Conservation (phyloP, 1,140 invertebrate genomes). For the Rhyzopertha dominica region DNA sequence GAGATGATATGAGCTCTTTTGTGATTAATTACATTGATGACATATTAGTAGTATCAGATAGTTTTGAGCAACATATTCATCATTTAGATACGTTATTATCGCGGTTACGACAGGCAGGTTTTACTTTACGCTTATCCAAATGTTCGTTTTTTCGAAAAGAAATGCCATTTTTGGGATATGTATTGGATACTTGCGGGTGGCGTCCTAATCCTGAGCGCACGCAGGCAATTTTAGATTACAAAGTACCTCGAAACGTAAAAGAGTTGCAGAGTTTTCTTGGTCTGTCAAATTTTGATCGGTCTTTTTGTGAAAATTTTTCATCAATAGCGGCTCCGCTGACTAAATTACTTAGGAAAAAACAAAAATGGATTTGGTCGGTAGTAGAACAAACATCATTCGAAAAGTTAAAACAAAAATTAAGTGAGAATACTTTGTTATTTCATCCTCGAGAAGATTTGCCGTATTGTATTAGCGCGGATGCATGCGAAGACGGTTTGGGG, state of each 20-base stretch:
- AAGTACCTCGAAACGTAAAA: slow-evolving; percentile 3
- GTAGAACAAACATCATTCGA: no score
- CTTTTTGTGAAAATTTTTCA: slow-evolving; percentile 8
- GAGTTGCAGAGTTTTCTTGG: slow-evolving; percentile 3
- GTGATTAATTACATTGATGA: background rate
- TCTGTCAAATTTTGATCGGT: slow-evolving; percentile 7
- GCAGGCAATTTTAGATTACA: slow-evolving; percentile 2
- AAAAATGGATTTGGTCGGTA: no score
- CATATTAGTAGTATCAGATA: background rate
- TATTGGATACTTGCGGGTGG: slow-evolving; percentile 1
- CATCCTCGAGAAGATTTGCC: slow-evolving; percentile 5
- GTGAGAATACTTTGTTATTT: slow-evolving; percentile 1
- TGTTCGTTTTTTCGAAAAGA: background rate
- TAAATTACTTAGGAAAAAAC: background rate
- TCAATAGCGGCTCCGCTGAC: background rate
- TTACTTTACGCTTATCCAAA: background rate
- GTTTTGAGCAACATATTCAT: slow-evolving; percentile 1
- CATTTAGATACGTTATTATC: slow-evolving; percentile 1
- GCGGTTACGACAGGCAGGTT: background rate
- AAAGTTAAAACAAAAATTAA: background rate
- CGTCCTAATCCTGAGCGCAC: background rate
- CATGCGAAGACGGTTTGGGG: slow-evolving; percentile 1
- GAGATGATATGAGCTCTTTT: background rate
- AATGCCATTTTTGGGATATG: slow-evolving; percentile 9
- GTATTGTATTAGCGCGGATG: background rate